These are phyloP conservation scores for Xyrichtys novacula DNA, from an alignment of 2,797 vertebrate genomes.

Conservation along the genomic window DNA sequence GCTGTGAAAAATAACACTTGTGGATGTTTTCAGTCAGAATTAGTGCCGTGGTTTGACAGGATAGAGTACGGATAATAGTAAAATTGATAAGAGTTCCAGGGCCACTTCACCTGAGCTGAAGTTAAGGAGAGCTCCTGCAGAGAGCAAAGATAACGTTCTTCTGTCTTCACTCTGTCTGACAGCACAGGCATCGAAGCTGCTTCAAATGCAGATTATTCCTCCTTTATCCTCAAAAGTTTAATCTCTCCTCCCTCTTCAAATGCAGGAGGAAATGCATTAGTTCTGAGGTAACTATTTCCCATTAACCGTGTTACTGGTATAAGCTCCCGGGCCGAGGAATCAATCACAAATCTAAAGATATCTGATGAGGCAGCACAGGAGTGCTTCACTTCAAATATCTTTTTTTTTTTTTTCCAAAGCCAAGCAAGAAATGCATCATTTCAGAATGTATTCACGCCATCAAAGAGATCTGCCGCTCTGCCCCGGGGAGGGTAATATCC, in stretches of 20 bases:
- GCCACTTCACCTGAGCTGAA: not conserved
- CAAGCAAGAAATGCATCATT: constrained; percentile 43
- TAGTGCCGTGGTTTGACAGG: not conserved
- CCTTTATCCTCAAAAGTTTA: constrained; percentile 34
- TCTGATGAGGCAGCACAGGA: constrained; percentile 45
- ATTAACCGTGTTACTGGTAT: constrained; percentile 34
- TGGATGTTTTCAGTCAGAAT: not conserved
- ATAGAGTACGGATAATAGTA: not conserved
- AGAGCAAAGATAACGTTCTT: constrained; percentile 4
- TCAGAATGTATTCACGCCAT: constrained; percentile 45
- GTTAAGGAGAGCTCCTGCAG: constrained; percentile 7
- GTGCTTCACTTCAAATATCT: constrained; percentile 42
- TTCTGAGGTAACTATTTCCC: constrained; percentile 36
- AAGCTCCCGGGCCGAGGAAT: constrained; percentile 26
- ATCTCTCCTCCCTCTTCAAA: constrained; percentile 31
- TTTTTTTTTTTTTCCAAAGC: constrained; percentile 38
- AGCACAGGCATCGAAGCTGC: constrained; percentile 11
- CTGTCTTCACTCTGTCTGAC: constrained; percentile 4
- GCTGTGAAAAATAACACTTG: not conserved
- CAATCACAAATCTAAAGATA: constrained; percentile 48
- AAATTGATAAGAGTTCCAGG: not conserved
- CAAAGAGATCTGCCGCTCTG: constrained; percentile 46
- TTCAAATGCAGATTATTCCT: constrained; percentile 28
- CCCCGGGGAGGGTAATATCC: constrained; percentile 24
- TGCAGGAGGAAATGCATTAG: constrained; percentile 35